Conservation (phyloP, 2,888 invertebrate species). For the Tupiocoris notatus region DNA sequence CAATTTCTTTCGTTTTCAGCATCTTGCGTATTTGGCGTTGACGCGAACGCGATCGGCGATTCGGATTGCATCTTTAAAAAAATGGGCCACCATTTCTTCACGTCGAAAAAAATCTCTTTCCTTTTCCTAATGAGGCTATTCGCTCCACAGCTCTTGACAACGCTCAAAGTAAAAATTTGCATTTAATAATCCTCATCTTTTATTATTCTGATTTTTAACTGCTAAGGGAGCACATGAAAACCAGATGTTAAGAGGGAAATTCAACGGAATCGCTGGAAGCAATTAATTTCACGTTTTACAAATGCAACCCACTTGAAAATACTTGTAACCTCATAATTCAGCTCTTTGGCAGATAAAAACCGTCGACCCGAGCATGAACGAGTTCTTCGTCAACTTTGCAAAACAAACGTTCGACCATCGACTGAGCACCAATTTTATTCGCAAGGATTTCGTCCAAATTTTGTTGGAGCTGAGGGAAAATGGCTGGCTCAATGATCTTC, state of each 20-base stretch:
- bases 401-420: constrained; percentile 27
- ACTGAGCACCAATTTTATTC: constrained; percentile 5
- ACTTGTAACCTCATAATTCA: too few species aligned
- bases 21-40: background rate
- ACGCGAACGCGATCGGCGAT: background rate
- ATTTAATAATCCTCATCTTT: too few species aligned
- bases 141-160: too few species aligned
- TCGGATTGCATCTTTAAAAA: background rate
- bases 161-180: too few species aligned
- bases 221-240: too few species aligned
- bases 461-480: constrained; percentile 34
- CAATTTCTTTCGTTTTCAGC: too few species aligned
- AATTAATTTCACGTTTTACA: too few species aligned
- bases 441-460: constrained; percentile 41
- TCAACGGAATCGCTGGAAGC: too few species aligned
- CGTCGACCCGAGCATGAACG: background rate
- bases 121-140: background rate
- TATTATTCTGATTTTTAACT: too few species aligned
- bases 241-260: too few species aligned
- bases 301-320: too few species aligned
- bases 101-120: background rate
- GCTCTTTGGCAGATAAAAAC: constrained; percentile 24
- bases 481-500: too few species aligned
- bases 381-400: constrained; percentile 20
- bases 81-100: background rate